Evolutionary conservation across 2,888 invertebrate genomes (phyloP), one percentile per base, ranked within the genome.

Genomic region (Calameuta filiformis): DNA sequence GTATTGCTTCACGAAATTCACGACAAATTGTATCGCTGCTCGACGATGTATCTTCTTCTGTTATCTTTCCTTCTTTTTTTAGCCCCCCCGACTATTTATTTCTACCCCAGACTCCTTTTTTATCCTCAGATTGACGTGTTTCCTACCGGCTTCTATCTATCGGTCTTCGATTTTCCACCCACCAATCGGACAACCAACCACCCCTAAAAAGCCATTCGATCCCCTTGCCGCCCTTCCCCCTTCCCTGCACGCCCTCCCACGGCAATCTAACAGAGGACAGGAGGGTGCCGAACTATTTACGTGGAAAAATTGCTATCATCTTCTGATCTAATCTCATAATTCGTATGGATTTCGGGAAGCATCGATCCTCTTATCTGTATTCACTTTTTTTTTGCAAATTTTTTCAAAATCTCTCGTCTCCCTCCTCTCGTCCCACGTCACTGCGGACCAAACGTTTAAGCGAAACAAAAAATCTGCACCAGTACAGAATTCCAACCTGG

Each of bases 251-350:
- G 1, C 12, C 35, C 35, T 35, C 35, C 82, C 80, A 76, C 79
- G 77, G 75, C 76, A 79, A 40, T 40, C 40, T 40, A 40, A 15
- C 40, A 15, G 4, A 15, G 15, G 15, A 15, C 40, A 15, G 1
- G 40, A 15, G 40, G 15, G 1, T 4, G 15, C 40, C 15, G 15
- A 83, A 82, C 82, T 85, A 85, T 83, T 84, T 82, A 80, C 79
- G 81, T 80, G 79, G 79, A 83, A 83, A 83, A 83, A 84, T 83
- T 79, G 81, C 81, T 83, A 81, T 82, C 79, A 79, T 77, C 68
- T 82, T 79, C 84, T 79, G 83, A 81, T 84, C 85, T 84, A 84
- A 86, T 85, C 86, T 85, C 76, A 84, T 83, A 84, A 85, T 86
- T 85, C 84, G 85, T 85, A 83, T 77, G 82, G 83, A 83, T 82